phyloP scores from a whole-genome alignment of 2,888 invertebrate genomes.

The Cephonodes hylas region DNA sequence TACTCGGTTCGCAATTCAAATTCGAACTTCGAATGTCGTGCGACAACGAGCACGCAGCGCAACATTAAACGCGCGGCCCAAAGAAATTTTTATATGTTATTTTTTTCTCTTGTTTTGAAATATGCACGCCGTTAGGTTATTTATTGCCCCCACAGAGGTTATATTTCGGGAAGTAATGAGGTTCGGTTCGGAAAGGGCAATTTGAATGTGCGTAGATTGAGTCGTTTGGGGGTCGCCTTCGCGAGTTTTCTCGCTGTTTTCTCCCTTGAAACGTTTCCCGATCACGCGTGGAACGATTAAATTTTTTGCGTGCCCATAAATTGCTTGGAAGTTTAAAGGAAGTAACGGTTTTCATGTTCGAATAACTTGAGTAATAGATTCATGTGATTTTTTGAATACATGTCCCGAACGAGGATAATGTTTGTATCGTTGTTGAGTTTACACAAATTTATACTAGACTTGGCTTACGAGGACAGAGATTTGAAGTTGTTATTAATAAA shows the following conservation, averaged over 20 bases:
- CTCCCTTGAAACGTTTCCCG: conserved; percentile 29
- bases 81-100: conserved; percentile 78
- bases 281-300: conserved; percentile 40
- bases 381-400: no score
- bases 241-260: neutral
- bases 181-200: conserved; percentile 79
- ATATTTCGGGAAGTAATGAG: conserved; percentile 80
- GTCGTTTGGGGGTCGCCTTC: conserved; percentile 50
- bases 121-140: conserved; percentile 79
- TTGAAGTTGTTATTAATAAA: no score
- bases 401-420: no score
- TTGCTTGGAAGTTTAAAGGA: neutral
- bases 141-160: conserved; percentile 79
- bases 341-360: no score
- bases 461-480: no score
- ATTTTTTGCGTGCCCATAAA: conserved; percentile 34
- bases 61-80: conserved; percentile 74
- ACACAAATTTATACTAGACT: no score
- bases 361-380: no score
- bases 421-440: no score
- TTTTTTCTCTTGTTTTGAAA: conserved; percentile 80
- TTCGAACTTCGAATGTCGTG: conserved; percentile 18
- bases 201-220: conserved; percentile 79
- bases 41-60: conserved; percentile 52
- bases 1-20: no score